A percentile compares a stretch with the other conserved stretches of the same genome.
Conservation (phyloP, 2,113 vertebrate species). For the Hyperopisus bebe region DNA sequence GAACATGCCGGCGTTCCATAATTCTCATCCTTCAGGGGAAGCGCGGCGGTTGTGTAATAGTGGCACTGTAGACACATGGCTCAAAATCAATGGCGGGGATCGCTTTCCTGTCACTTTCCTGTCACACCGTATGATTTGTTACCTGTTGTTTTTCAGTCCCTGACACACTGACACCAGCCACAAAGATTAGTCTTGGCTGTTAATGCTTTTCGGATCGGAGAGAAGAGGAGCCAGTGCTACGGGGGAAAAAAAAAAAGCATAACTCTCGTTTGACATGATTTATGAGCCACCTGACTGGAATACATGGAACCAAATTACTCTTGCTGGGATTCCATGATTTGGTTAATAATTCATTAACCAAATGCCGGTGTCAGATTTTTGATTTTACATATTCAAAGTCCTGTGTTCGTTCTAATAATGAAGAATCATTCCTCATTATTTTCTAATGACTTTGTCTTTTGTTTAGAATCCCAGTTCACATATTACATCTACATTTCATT, state of each 20-base stretch:
- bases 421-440: not conserved
- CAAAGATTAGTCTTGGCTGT: not conserved
- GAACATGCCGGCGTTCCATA: not conserved
- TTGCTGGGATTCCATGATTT: not conserved
- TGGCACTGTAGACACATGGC: not conserved
- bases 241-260: not conserved
- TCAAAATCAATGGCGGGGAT: conserved; percentile 1
- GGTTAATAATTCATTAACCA: not conserved
- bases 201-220: conserved; percentile 4
- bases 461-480: not conserved
- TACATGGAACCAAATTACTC: not conserved
- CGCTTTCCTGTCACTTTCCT: conserved; percentile 10
- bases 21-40: not conserved
- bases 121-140: conserved; percentile 9
- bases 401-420: not conserved
- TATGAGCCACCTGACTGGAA: not conserved
- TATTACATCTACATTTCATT: not conserved
- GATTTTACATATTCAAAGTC: conserved; percentile 4
- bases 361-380: not conserved
- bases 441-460: not conserved
- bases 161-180: not conserved
- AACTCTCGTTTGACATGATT: conserved; percentile 1
- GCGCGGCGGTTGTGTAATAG: not conserved
- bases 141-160: not conserved
- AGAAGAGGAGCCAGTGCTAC: not conserved